Evolutionary conservation across 2,113 vertebrate genomes (phyloP).

Genomic region (Genyomyrus donnyi): DNA sequence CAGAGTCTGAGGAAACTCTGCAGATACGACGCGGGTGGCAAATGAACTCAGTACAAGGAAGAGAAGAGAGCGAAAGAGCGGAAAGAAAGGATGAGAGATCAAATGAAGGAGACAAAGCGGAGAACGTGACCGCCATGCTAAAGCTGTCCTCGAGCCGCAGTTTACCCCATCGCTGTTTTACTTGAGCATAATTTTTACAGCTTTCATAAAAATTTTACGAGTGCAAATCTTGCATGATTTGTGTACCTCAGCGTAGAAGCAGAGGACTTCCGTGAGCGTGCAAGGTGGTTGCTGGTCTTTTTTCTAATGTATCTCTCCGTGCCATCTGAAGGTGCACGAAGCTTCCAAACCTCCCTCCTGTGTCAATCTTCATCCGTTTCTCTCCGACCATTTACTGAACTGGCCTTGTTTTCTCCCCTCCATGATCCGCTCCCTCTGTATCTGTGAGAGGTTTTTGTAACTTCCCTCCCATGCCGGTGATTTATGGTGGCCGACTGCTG

Average conservation of each 20-base stretch:
- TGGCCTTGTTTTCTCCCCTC: background rate
- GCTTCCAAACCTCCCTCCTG: background rate
- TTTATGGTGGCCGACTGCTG: background rate
- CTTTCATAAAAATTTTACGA: conserved; percentile 1
- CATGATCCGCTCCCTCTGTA: background rate
- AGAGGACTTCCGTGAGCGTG: background rate
- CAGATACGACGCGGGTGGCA: background rate
- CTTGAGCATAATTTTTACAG: background rate
- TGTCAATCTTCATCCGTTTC: too few species aligned
- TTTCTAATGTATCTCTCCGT: background rate
- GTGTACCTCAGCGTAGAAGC: background rate
- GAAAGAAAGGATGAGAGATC: background rate
- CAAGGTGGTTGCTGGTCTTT: background rate
- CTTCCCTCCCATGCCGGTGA: background rate
- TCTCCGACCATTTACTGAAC: background rate
- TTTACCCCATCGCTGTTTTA: background rate
- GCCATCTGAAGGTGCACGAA: background rate
- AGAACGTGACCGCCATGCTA: background rate
- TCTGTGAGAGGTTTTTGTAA: background rate
- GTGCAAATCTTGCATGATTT: background rate
- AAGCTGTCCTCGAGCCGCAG: background rate
- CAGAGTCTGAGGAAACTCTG: background rate
- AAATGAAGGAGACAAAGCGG: background rate
- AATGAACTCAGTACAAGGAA: background rate
- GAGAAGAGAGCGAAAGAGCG: background rate